Evolutionary conservation across 2,797 vertebrate genomes (phyloP).

Genomic region (Cryptoprocta ferox): DNA sequence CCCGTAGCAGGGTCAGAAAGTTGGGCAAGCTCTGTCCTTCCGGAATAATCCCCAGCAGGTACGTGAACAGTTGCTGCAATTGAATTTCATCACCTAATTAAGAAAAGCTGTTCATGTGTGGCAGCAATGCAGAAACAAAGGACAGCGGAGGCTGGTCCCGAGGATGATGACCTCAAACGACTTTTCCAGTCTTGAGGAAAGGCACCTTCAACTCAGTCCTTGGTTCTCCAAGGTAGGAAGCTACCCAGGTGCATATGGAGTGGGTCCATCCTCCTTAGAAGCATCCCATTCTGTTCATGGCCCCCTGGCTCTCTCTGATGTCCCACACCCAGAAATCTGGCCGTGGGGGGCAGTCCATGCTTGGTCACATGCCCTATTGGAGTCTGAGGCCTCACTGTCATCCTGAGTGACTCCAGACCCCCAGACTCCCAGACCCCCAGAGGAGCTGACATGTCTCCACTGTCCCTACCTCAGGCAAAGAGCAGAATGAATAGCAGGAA

Average conservation of each 20-base stretch:
- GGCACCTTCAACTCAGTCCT: background rate
- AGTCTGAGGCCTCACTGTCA: no score
- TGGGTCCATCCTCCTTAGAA: background rate
- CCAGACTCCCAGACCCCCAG: background rate
- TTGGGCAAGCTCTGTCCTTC: background rate
- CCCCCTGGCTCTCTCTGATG: background rate
- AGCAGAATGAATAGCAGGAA: background rate
- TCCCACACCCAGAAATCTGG: background rate
- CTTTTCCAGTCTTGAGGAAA: background rate
- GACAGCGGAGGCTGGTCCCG: background rate
- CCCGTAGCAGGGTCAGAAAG: background rate
- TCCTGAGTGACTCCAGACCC: background rate
- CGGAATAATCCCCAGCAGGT: background rate
- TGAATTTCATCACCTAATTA: conserved; percentile 40
- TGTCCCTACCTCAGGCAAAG: background rate
- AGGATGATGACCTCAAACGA: background rate
- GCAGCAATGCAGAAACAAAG: background rate
- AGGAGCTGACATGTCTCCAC: background rate
- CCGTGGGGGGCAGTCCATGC: no score
- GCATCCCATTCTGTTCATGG: background rate
- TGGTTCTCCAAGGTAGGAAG: background rate
- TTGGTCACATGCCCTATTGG: background rate
- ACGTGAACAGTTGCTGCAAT: background rate
- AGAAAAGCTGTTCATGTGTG: background rate
- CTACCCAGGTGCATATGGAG: fast-evolving